Evolutionary conservation across 1,140 invertebrate species (phyloP), one percentile per base, ranked within the genome.

Genomic region (Hycleus phaleratus): DNA sequence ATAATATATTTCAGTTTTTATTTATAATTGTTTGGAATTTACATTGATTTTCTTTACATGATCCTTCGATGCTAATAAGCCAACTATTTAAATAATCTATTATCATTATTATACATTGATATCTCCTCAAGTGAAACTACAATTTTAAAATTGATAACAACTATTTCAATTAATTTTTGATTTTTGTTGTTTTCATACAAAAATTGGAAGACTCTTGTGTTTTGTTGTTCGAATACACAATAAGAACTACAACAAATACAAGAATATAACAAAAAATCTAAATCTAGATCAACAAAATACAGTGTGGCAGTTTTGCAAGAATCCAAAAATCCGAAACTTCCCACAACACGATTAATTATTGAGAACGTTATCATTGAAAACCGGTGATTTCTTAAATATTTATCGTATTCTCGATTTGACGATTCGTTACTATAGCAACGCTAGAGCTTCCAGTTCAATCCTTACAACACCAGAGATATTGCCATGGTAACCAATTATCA

Each of bases 151-250:
- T 42, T 8, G 40, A 42, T 6, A 8, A n/a, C 6, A 55, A 5
- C 32, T 32, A 7, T 32, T 32, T 7, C 4, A 32, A 32, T 32
- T 7, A 32, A 4, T 32, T 32, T 53, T 40, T 39, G 9, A 12
- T 44, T 44, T 44, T 44, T 47, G 38, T 46, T 55, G 46, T 43
- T 46, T 47, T 55, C 46, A 55, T 46, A 26, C 24, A 43, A 50
- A 53, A 55, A 55, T 49, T 62, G 60, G 60, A 62, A 62, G 60
- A 62, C 60, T 43, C 58, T 42, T 40, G 56, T 46, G 40, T 62
- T 62, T 62, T 62, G 60, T 62, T 62, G 60, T 58, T 42, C 11
- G 10, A 11, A 42, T 42, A 42, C 11, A n/a, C 11, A 42, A n/a
- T 42, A 7, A 42, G 3, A 42, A n/a, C 11, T 42, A 42, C 9